These are phyloP conservation scores for Lagorchestes hirsutus DNA, from an alignment of 2,797 vertebrate genomes.

Conservation along the genomic window DNA sequence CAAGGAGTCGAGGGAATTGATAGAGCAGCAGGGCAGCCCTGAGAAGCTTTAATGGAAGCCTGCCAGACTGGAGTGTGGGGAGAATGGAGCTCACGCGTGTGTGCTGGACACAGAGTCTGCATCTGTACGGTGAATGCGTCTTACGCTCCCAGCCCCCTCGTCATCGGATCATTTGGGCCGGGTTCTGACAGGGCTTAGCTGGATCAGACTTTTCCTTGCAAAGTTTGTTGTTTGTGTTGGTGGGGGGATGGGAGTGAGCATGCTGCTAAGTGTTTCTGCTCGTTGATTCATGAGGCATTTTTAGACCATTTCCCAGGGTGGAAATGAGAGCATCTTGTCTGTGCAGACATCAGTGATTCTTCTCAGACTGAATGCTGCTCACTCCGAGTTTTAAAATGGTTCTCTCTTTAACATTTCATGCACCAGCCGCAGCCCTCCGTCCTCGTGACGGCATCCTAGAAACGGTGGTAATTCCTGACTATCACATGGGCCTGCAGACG, in stretches of 20 bases:
- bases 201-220: not conserved
- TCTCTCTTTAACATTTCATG: not conserved
- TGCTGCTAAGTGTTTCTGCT: not conserved
- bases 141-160: not conserved
- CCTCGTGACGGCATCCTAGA: not conserved
- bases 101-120: constrained; percentile 6
- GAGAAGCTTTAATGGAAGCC: not conserved
- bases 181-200: not conserved
- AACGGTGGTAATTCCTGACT: not conserved
- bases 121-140: constrained; percentile 7
- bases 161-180: not conserved
- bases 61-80: not conserved
- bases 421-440: not conserved
- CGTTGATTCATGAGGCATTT: not conserved
- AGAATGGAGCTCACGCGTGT: not conserved
- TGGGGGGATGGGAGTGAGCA: not conserved
- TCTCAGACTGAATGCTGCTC: not conserved
- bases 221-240: constrained; percentile 4
- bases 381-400: constrained; percentile 6
- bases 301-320: not conserved
- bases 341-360: not conserved
- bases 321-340: not conserved
- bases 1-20: constrained; percentile 9
- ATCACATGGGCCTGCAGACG: not conserved
- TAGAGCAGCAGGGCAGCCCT: not conserved